Percentiles rank a stretch among this genome's conserved stretches.
Evolutionary conservation across 2,888 invertebrate genomes (phyloP).

Genomic region (Brachyptera putata): DNA sequence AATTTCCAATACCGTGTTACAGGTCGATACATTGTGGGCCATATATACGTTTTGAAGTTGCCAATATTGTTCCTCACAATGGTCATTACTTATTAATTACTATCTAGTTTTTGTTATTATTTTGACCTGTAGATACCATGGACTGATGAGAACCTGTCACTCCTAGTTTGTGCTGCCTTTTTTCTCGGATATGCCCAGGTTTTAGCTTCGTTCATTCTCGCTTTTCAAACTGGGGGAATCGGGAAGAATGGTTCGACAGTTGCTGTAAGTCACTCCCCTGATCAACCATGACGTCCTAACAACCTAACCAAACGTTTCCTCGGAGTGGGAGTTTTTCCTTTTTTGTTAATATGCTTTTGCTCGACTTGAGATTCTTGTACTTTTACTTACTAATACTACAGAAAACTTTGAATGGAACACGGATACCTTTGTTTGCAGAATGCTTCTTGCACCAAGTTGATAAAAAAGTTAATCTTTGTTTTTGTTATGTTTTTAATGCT

Average conservation of each 20-base stretch:
- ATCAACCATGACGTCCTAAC: conserved; percentile 9
- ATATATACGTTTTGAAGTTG: no score
- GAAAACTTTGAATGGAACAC: not conserved
- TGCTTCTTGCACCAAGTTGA: no score
- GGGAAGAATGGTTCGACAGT: conserved; percentile 96
- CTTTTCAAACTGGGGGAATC: conserved; percentile 78
- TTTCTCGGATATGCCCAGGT: conserved; percentile 60
- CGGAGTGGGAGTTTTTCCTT: not conserved
- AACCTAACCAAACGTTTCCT: no score
- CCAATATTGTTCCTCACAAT: no score
- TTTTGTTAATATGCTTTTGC: not conserved
- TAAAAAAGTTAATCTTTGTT: no score
- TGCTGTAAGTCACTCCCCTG: conserved; percentile 66
- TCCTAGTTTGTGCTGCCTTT: conserved; percentile 49
- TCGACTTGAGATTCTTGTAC: not conserved
- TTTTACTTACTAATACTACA: not conserved
- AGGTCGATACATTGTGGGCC: no score
- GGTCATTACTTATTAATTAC: no score
- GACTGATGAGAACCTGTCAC: conserved; percentile 39
- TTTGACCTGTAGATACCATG: conserved; percentile 25
- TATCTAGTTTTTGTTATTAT: no score
- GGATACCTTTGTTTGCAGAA: not conserved
- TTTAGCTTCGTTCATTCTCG: conserved; percentile 50
- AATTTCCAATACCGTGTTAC: no score
- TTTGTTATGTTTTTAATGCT: no score